Evolutionary conservation across 2,113 vertebrate species (phyloP).

Genomic region (Syrmaticus mikado): DNA sequence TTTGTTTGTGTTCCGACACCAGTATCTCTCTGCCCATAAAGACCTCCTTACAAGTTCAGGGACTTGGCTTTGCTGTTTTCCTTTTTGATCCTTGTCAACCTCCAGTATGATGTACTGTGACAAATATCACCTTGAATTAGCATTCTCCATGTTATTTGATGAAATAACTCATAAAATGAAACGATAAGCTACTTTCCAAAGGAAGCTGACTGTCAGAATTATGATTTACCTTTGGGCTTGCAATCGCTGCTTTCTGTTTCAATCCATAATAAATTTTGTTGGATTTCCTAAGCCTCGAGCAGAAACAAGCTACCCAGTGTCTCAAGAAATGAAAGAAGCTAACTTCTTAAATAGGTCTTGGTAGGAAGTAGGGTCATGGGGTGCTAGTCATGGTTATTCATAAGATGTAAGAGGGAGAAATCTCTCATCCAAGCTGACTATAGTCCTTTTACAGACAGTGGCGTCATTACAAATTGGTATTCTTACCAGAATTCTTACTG

Average conservation of each 20-base stretch:
- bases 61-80: neutral
- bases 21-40: neutral
- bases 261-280: neutral
- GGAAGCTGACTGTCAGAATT: neutral
- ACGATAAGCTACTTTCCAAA: neutral
- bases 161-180: neutral
- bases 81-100: neutral
- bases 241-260: neutral
- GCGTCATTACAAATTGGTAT: neutral
- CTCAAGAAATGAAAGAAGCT: neutral
- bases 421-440: neutral
- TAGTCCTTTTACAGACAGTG: neutral
- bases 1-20: neutral
- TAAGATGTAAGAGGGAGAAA: neutral
- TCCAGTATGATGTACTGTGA: neutral
- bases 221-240: neutral
- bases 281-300: neutral
- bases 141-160: neutral
- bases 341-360: neutral
- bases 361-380: neutral
- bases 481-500: neutral
- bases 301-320: neutral
- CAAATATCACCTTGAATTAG: constrained; percentile 16
- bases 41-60: neutral
- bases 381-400: neutral